These are phyloP conservation scores for Lepidurus apus DNA, from an alignment of 1,140 invertebrate species.

Conservation along the genomic window DNA sequence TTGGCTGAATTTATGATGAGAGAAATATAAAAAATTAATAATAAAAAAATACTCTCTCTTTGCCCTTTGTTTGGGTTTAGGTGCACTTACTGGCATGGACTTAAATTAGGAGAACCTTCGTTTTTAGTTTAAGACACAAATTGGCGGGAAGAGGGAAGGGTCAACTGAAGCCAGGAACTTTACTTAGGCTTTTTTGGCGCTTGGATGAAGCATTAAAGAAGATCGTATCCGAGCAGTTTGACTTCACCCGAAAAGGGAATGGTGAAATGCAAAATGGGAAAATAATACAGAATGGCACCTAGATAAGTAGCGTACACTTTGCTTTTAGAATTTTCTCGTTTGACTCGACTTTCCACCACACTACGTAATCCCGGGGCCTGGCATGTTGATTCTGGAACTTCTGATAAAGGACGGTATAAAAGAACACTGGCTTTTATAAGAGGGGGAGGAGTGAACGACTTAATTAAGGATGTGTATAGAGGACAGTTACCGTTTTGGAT, in stretches of 20 bases:
- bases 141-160: neutral
- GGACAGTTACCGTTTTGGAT: neutral
- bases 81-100: neutral
- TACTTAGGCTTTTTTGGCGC: neutral
- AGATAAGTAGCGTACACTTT: conserved; percentile 30
- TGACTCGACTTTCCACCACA: neutral
- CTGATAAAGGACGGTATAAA: neutral
- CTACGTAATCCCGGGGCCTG: neutral
- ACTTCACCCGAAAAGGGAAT: conserved; percentile 34
- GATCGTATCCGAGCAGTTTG: conserved; percentile 34
- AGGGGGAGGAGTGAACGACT: neutral
- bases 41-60: neutral
- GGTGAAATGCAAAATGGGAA: conserved; percentile 34
- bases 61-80: neutral
- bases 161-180: neutral
- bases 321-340: neutral
- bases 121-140: neutral
- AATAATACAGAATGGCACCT: conserved; percentile 32
- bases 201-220: neutral
- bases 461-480: neutral
- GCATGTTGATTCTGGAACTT: neutral
- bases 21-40: neutral
- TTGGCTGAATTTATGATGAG: neutral
- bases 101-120: neutral
- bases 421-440: neutral